A percentile compares a stretch with the other conserved stretches of the same genome.
Conservation (phyloP, 1,140 invertebrate species). For the Meteorus sp. region DNA sequence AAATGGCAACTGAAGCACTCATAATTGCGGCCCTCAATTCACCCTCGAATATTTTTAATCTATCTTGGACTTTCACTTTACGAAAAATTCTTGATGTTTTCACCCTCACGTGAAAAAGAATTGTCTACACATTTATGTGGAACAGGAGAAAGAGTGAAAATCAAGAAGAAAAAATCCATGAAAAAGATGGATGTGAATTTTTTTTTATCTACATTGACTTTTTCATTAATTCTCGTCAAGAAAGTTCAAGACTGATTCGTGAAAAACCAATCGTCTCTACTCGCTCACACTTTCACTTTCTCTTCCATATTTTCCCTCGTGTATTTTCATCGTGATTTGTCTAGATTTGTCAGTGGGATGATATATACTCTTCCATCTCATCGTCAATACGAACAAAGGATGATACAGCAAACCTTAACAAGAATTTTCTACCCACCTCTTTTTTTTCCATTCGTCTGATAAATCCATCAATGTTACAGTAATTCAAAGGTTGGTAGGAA, state of each 20-base stretch:
- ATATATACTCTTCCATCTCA: slow-evolving; percentile 9
- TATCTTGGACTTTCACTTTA: slow-evolving; percentile 12
- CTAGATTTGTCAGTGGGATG: slow-evolving; percentile 15
- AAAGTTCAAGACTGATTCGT: neutral
- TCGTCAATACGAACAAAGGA: neutral
- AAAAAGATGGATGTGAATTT: slow-evolving; percentile 3
- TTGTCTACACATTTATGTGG: too few relatives aligned
- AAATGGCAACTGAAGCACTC: slow-evolving; percentile 25
- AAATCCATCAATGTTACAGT: too few relatives aligned
- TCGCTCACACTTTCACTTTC: too few relatives aligned
- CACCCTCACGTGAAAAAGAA: slow-evolving; percentile 4
- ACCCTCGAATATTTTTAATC: slow-evolving; percentile 33
- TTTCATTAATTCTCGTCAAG: slow-evolving; percentile 15
- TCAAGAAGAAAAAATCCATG: neutral
- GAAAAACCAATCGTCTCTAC: slow-evolving; percentile 6
- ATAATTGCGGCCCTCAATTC: slow-evolving; percentile 31
- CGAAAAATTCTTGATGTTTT: neutral
- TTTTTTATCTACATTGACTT: slow-evolving; percentile 16
- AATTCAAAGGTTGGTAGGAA: too few relatives aligned
- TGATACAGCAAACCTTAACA: neutral
- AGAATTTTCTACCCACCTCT: neutral
- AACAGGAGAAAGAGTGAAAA: neutral
- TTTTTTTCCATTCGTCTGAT: too few relatives aligned
- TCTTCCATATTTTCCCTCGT: too few relatives aligned
- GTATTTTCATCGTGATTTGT: slow-evolving; percentile 1